Evolutionary conservation across 2,888 invertebrate genomes (phyloP).

Genomic region (Shargacucullia verbasci): DNA sequence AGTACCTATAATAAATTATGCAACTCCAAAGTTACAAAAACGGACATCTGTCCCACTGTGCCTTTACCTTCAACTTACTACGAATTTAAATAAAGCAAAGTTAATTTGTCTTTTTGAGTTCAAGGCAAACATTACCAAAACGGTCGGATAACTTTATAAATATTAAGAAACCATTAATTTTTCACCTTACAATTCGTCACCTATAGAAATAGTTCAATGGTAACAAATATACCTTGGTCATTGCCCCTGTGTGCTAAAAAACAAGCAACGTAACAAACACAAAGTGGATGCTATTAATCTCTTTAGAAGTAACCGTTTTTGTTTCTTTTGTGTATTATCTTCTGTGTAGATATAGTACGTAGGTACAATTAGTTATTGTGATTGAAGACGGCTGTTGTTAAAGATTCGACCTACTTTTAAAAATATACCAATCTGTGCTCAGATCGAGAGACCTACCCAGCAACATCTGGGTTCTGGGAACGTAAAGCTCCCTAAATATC

Average conservation of each 20-base stretch:
- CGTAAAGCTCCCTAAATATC: too few relatives aligned
- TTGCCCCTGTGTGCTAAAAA: constrained; percentile 42
- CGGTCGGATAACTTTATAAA: constrained; percentile 26
- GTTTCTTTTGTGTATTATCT: constrained; percentile 31
- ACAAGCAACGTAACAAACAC: constrained; percentile 22
- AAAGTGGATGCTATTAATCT: constrained; percentile 22
- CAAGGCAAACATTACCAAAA: constrained; percentile 47
- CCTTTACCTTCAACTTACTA: constrained; percentile 39
- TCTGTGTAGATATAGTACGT: constrained; percentile 4
- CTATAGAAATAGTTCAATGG: constrained; percentile 51
- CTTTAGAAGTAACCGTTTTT: constrained; percentile 21
- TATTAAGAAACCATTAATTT: constrained; percentile 53
- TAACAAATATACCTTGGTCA: constrained; percentile 56
- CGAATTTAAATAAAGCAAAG: constrained; percentile 40
- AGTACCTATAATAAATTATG: constrained; percentile 34
- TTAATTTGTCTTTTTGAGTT: constrained; percentile 48
- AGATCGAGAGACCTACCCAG: too few relatives aligned
- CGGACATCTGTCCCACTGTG: constrained; percentile 22
- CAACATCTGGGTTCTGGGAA: too few relatives aligned
- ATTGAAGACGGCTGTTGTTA: too few relatives aligned
- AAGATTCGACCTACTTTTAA: too few relatives aligned
- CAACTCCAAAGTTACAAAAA: constrained; percentile 29
- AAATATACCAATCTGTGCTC: too few relatives aligned
- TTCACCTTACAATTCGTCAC: constrained; percentile 56
- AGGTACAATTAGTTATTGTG: not conserved